These are phyloP conservation scores for Tetrapedia diversipes DNA, from an alignment of 2,888 invertebrate species.

Conservation along the genomic window DNA sequence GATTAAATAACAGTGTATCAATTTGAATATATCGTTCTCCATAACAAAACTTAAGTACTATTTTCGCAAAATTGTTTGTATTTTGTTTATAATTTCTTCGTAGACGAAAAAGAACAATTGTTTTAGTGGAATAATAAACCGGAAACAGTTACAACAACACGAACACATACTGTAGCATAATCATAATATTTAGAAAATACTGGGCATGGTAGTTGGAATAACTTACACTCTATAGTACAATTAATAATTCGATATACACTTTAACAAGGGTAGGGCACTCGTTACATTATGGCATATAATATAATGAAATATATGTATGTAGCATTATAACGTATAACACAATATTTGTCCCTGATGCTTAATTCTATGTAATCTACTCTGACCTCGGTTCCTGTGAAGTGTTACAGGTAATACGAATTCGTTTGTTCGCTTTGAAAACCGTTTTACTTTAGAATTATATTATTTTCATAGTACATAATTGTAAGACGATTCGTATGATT, in stretches of 20 bases:
- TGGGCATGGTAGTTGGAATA: conserved; percentile 77
- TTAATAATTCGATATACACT: conserved; percentile 73
- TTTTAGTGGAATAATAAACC: conserved; percentile 19
- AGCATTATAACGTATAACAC: conserved; percentile 60
- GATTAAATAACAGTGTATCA: too few relatives aligned
- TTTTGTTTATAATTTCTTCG: not conserved
- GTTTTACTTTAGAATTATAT: too few relatives aligned
- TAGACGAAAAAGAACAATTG: not conserved
- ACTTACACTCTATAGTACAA: conserved; percentile 72
- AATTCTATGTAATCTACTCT: conserved; percentile 48
- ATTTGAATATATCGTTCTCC: too few relatives aligned
- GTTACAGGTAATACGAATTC: conserved; percentile 20
- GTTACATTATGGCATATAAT: conserved; percentile 62
- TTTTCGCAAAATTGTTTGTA: not conserved
- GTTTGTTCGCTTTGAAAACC: conserved; percentile 19
- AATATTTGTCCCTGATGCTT: conserved; percentile 55
- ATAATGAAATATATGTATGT: conserved; percentile 66
- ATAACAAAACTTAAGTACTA: not conserved
- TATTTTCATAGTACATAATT: too few relatives aligned
- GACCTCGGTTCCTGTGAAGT: conserved; percentile 31
- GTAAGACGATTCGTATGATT: too few relatives aligned
- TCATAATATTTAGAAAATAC: conserved; percentile 78
- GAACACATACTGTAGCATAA: conserved; percentile 56
- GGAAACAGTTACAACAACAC: conserved; percentile 50
- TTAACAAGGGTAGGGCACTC: conserved; percentile 75